Percentiles rank a stretch among this genome's conserved stretches.
These are phyloP conservation scores for Myiotriccus ornatus DNA, from an alignment of 2,797 vertebrate genomes.

Conservation along the genomic window DNA sequence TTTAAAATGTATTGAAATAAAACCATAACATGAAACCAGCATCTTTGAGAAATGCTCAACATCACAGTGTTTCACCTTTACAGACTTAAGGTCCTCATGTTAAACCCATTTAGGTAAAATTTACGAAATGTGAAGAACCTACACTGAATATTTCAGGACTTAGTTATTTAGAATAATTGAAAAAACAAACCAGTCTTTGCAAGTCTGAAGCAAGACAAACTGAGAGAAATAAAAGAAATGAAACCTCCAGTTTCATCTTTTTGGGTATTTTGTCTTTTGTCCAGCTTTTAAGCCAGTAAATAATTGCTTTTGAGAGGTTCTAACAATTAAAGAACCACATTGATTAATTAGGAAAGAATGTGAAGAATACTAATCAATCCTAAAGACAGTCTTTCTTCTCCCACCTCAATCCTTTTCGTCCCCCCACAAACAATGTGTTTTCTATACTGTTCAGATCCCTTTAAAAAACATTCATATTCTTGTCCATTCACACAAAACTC, in stretches of 20 bases:
- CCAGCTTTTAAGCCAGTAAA: conserved; percentile 49
- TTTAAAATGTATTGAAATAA: not conserved
- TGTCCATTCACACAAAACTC: conserved; percentile 73
- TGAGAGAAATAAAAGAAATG: not conserved
- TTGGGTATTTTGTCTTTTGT: not conserved
- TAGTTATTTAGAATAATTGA: not conserved
- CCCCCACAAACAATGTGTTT: conserved; percentile 53
- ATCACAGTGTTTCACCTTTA: not conserved
- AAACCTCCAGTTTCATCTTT: not conserved
- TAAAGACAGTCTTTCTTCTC: conserved; percentile 68
- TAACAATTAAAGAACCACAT: conserved; percentile 57
- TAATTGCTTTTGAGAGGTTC: conserved; percentile 46
- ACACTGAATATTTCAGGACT: not conserved
- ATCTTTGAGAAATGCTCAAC: not conserved
- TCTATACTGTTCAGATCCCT: conserved; percentile 50
- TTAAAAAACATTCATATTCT: conserved; percentile 73
- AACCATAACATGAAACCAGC: not conserved
- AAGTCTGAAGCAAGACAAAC: not conserved
- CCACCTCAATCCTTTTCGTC: conserved; percentile 25
- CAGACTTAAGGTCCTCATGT: not conserved
- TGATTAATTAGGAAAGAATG: conserved; percentile 66
- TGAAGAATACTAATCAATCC: conserved; percentile 65
- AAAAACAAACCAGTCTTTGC: not conserved
- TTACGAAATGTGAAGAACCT: not conserved
- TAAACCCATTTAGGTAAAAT: not conserved